Evolutionary conservation across 2,888 invertebrate genomes (phyloP), one percentile per base, ranked within the genome.

Genomic region (Euproctis similis): DNA sequence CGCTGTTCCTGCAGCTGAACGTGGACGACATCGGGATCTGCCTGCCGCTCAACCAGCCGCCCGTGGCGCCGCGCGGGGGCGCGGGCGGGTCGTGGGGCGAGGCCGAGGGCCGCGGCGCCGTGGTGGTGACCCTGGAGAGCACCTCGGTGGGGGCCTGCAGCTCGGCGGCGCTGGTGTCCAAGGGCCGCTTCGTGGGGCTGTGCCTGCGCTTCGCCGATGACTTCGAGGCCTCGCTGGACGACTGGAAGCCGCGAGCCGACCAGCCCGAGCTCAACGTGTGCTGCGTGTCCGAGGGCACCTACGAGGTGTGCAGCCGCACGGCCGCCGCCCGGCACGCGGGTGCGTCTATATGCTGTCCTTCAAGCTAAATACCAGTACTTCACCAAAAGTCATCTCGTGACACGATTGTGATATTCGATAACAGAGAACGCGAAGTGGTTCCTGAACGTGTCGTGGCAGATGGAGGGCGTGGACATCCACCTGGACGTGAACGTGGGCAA

Each of bases 401-500:
- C n/a, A n/a, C n/a, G n/a, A n/a, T n/a, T n/a, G n/a, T n/a, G n/a
- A n/a, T n/a, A n/a, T n/a, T 14, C 14, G 4, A 14, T 24, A 2
- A 1, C 66, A 89, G 95, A 95, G 69, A 95, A 97, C 73, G 98
- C 98, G 2, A 98, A 98, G 67, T 99, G 98, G 98, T 90, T 98
- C 59, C 85, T 99, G 33, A 98, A 98, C 74, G 97, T 99, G 1
- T 93, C 96, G 42, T 98, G 98, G 97, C 94, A 98, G 80, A 99
- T 99, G 99, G 96, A 98, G 70, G 99, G 99, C 26, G 96, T 98
- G 5, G 97, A 97, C 61, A 96, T 98, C 43, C 96, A 98, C 68
- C 78, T 98, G 31, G 97, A 98, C 72, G 95, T 96, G 1, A 96
- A 94, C 67, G 96, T 99, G 22, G 98, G 98, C 28, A 97, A 98